Base-by-base conservation (phyloP, 1,140 invertebrate species). In the Orchesella cincta region DNA sequence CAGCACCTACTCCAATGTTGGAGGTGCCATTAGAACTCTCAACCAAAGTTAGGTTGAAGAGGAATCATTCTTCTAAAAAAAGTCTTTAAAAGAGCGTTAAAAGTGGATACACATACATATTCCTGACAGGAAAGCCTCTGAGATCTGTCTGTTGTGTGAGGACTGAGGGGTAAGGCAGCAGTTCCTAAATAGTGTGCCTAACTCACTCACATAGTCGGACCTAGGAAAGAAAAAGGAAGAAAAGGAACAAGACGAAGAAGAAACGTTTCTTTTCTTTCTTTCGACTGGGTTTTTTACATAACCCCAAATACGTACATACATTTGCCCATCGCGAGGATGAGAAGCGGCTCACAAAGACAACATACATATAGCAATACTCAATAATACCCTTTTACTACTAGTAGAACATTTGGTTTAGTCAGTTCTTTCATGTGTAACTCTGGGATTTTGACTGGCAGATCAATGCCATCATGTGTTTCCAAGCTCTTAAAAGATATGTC, bases 401-500 rank as follows among this genome's bases (percentile, higher is more conserved):
- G 23, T 16, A 31, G 62, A 31, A 23, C 29, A 29, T 67, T 67
- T 67, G 62, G 31, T 67, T 29, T 67, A 67, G 62, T 33, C 62
- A 57, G 31, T 2, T 67, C 62, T 33, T 29, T 67, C 62, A 67
- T 67, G 62, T 67, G 26, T 31, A 67, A 67, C 28, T 29, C 31
- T 12, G 31, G 62, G 62, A 31, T 67, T 67, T 67, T 67, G 62
- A 67, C 26, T 67, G 62, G 62, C 62, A 67, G 62, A 67, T 67
- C 62, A 67, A 67, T 67, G 62, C 31, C 28, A 67, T 67, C 62
- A 33, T 67, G 62, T 67, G 26, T 67, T 67, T 31, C 31, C 14
- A 8, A 12, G 62, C 28, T 33, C 62, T 67, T 67, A 14, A 67
- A 67, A 31, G 31, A 67, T 29, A 23, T 26, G 26, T 29, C 62